phyloP scores from a whole-genome alignment of 2,888 invertebrate genomes.

The Incurvaria masculella region DNA sequence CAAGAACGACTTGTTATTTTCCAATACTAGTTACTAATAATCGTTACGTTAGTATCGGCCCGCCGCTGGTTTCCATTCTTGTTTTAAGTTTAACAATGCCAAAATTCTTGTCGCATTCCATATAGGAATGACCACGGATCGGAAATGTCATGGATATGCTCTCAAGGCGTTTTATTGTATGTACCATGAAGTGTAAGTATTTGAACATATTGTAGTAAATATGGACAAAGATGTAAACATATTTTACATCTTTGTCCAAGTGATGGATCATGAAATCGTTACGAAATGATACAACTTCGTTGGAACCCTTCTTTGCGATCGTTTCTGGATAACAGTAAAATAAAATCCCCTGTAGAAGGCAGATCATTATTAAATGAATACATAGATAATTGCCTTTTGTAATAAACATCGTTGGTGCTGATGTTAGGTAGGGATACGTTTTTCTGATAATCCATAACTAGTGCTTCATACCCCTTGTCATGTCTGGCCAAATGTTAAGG shows the following conservation, averaged over 20 bases:
- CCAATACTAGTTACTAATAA: too few relatives aligned
- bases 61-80: conserved; percentile 15
- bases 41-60: too few relatives aligned
- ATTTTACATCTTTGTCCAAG: conserved; percentile 9
- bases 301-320: conserved; percentile 16
- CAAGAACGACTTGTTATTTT: too few relatives aligned
- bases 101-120: conserved; percentile 16
- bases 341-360: conserved; percentile 12
- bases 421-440: conserved; percentile 20
- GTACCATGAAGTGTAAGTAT: conserved; percentile 13
- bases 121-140: conserved; percentile 13
- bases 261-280: conserved; percentile 14
- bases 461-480: conserved; percentile 12
- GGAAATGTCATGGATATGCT: conserved; percentile 9
- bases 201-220: conserved; percentile 12
- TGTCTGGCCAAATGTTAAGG: too few relatives aligned
- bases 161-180: conserved; percentile 11
- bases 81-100: conserved; percentile 13
- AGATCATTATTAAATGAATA: conserved; percentile 19
- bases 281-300: conserved; percentile 17
- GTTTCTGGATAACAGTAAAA: conserved; percentile 19
- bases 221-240: conserved; percentile 12
- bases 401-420: conserved; percentile 19
- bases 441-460: conserved; percentile 15
- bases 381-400: conserved; percentile 16